Evolutionary conservation across 2,888 invertebrate species (phyloP).

Genomic region (Venusia cambrica): DNA sequence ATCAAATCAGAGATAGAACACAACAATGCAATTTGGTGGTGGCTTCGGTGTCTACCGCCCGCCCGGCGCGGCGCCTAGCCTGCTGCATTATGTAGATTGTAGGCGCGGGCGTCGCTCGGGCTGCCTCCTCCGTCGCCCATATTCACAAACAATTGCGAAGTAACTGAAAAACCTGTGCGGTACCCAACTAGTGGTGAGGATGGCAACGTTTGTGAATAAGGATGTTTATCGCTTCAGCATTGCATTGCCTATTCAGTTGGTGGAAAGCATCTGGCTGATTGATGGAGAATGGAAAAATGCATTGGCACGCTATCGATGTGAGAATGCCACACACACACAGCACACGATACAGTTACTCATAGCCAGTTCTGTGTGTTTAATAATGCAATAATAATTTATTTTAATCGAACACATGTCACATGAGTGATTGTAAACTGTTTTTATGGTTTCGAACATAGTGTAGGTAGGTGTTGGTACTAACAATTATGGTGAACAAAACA

Average conservation of each 20-base stretch:
- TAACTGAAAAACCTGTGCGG: too few relatives aligned
- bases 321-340: too few relatives aligned
- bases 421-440: too few relatives aligned
- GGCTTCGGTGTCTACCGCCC: conserved; percentile 40
- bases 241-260: conserved; percentile 75
- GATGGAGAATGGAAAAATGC: conserved; percentile 30
- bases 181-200: too few relatives aligned
- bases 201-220: conserved; percentile 15
- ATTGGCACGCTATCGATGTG: conserved; percentile 7
- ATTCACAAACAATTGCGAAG: conserved; percentile 17
- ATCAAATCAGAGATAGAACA: conserved; percentile 47
- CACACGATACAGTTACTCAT: too few relatives aligned
- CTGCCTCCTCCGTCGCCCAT: conserved; percentile 35
- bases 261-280: conserved; percentile 65
- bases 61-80: too few relatives aligned
- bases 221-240: conserved; percentile 67
- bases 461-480: too few relatives aligned
- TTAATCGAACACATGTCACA: too few relatives aligned
- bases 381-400: too few relatives aligned
- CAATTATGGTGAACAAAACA: too few relatives aligned
- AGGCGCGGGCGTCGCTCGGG: conserved; percentile 47
- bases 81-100: conserved; percentile 73
- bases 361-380: too few relatives aligned
- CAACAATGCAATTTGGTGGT: conserved; percentile 60
- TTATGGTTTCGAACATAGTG: too few relatives aligned